These are phyloP conservation scores for Trochalopteron elliotii DNA, from an alignment of 2,113 vertebrate species.

Conservation along the genomic window DNA sequence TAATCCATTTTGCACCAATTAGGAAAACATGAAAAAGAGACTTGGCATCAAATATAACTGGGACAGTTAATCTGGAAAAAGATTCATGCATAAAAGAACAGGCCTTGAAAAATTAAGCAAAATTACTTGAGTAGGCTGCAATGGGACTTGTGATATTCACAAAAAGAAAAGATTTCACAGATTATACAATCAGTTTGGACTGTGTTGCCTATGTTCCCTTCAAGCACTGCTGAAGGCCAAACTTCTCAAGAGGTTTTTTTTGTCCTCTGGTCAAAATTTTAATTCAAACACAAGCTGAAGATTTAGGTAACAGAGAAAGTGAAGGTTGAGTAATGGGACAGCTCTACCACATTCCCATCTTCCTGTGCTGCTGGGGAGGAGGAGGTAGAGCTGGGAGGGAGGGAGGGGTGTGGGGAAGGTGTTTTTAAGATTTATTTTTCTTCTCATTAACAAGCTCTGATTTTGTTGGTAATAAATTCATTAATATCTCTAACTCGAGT, in stretches of 20 bases:
- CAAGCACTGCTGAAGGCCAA: background rate
- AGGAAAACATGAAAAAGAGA: conserved; percentile 22
- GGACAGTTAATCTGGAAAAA: background rate
- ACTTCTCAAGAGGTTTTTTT: background rate
- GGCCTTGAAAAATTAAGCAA: conserved; percentile 6
- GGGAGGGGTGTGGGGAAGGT: background rate
- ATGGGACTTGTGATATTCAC: background rate
- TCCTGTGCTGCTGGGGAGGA: background rate
- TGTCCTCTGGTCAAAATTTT: background rate
- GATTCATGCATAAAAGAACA: background rate
- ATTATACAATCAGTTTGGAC: background rate
- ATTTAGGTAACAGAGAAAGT: background rate
- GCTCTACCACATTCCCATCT: too few relatives aligned
- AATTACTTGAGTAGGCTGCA: conserved; percentile 2
- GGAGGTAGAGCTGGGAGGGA: background rate
- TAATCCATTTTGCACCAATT: conserved; percentile 33
- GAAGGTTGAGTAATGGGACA: background rate
- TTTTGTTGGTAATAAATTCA: background rate
- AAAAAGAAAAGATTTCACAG: background rate
- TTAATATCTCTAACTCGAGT: background rate
- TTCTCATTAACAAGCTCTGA: background rate
- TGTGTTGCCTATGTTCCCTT: background rate
- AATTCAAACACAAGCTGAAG: background rate
- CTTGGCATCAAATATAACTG: background rate
- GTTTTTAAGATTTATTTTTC: background rate